Base-by-base conservation (phyloP, 2,888 invertebrate species). In the Selenia dentaria region DNA sequence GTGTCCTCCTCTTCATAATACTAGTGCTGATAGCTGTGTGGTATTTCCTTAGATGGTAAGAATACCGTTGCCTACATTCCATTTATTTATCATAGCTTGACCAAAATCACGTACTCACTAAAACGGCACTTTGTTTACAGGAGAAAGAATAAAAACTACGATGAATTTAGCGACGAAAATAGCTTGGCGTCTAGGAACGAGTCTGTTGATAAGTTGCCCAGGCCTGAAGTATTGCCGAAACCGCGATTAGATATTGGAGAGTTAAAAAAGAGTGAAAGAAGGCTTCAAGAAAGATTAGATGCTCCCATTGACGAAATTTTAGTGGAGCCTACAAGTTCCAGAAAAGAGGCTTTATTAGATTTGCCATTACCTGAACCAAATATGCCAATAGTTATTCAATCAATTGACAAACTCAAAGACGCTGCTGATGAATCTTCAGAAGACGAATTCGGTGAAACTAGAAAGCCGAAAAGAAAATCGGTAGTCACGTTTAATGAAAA, bases 401-500 rank as follows among this genome's bases (percentile, higher is more conserved):
- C 85, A 1, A 82, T 84, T 49, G 86, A 89, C 45, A 86, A 85
- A 61, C 62, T 89, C 14, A 89, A 90, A 65, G 80, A 82, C 34
- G 79, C 75, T 8, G 68, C 57, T 3, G 80, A 83, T 3, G 74
- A 75, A 2, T 79, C 76, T 1, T 84, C 83, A 11, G 84, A 81
- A 9, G 86, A 91, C 53, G 91, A 90, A 61, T 89, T 77, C 46
- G 91, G 89, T 1, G 90, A 90, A 72, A 54, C 41, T 6, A 67
- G 56, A 37, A 68, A 47, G 49, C 46, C 68, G 1, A 75, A 74
- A 57, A 79, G 80, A 57, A 92, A 92, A 67, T 90, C 92, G 2
- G 85, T 89, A 0, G 92, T 92, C 4, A 92, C 89, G 0, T 92
- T 92, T 56, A 92, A 92, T 65, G 92, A 92, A 64, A 87, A 91